Evolutionary conservation across 2,113 vertebrate species (phyloP), one percentile per base, ranked within the genome.

Genomic region (human (Homo sapiens)): DNA sequence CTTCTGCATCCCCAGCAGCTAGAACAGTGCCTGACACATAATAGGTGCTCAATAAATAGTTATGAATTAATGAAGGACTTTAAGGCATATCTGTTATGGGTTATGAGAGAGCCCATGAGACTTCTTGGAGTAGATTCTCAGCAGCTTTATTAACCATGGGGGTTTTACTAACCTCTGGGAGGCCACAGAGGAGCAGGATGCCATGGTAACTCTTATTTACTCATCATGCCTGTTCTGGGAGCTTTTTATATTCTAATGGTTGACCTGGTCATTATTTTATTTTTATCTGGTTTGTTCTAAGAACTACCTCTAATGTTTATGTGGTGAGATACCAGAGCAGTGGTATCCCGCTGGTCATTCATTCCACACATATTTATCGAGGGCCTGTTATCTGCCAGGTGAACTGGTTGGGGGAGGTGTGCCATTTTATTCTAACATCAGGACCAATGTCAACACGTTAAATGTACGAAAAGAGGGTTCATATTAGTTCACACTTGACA

Each of bases 131-230:
- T 5, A 32, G 57, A 40, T 45, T 25, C 40, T 87, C 17, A 35
- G 78, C 43, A 88, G 43, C 14, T 6, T 68, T 81, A 50, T 68
- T 61, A 61, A 27, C 59, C 59, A 61, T 27, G 59, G 59, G 23
- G 12, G 59, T 4, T 27, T 61, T 61, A 64, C 32, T 64, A 64
- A 64, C 61, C 61, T 6, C 61, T 64, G 61, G 27, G 76, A 92
- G 72, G 76, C 32, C 59, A 43, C 70, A 27, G 88, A 88, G 72
- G 45, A 68, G 23, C 32, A 40, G 0, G 20, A 70, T 94, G 72
- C 86, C 89, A 93, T 96, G 89, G 97, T 72, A 97, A 91, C 92
- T 11, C 40, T 55, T 83, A 95, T 81, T 94, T 93, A 94, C 72
- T 43, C 88, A 84, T 57, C 38, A 50, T 0, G 14, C 61, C 84